Conservation (phyloP, 2,113 vertebrate species). For the Collichthys lucidus region DNA sequence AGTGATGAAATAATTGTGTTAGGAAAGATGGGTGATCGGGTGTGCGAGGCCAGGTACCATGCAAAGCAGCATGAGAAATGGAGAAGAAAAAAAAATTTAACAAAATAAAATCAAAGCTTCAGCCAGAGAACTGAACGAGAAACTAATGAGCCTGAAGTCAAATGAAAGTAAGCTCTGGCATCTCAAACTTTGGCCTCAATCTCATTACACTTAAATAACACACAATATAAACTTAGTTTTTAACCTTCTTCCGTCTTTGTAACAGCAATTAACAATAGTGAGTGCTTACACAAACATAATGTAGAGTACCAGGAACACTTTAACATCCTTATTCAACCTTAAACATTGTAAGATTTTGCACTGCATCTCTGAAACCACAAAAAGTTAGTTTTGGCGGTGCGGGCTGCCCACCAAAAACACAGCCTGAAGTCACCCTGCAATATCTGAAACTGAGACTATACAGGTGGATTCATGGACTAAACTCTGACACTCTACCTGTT, state of each 20-base stretch:
- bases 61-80: constrained; percentile 80
- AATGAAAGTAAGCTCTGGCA: constrained; percentile 31
- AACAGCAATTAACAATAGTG: background rate
- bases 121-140: constrained; percentile 83
- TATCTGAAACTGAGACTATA: too few relatives aligned
- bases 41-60: constrained; percentile 75
- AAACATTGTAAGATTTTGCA: background rate
- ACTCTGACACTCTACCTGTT: too few relatives aligned
- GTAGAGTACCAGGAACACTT: background rate
- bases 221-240: background rate
- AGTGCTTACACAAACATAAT: background rate
- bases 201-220: constrained; percentile 20
- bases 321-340: background rate
- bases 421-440: too few relatives aligned
- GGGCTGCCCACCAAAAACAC: too few relatives aligned
- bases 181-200: constrained; percentile 24
- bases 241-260: background rate
- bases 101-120: constrained; percentile 80
- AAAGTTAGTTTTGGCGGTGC: too few relatives aligned
- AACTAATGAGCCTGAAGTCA: constrained; percentile 70
- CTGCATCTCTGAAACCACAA: background rate
- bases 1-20: constrained; percentile 71
- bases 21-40: constrained; percentile 69
- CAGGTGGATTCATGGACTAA: too few relatives aligned
- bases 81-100: constrained; percentile 63